These are phyloP conservation scores for Bellardia bayeri DNA, from an alignment of 2,888 invertebrate genomes.

Conservation along the genomic window DNA sequence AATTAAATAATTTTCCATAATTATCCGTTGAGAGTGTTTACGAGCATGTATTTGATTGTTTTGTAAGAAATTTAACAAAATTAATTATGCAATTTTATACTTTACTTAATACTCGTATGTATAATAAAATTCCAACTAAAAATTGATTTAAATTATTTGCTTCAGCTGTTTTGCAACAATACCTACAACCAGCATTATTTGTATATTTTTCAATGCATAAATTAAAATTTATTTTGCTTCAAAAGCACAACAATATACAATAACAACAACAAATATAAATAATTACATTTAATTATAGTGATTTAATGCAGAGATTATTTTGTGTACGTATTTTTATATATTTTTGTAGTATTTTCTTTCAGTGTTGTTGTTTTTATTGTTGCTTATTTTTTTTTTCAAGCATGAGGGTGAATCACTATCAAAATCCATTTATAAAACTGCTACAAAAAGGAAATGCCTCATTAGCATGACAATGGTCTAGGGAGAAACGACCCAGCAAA, in stretches of 20 bases:
- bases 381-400: conserved; percentile 10
- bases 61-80: conserved; percentile 51
- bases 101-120: not conserved
- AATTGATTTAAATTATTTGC: conserved; percentile 70
- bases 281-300: conserved; percentile 75
- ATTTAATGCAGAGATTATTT: conserved; percentile 71
- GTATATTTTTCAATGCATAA: conserved; percentile 54
- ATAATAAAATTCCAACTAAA: conserved; percentile 42
- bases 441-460: conserved; percentile 70
- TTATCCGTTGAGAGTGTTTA: not conserved
- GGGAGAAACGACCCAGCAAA: conserved; percentile 5
- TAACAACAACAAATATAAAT: conserved; percentile 59
- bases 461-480: conserved; percentile 73
- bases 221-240: conserved; percentile 51
- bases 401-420: conserved; percentile 68
- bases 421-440: conserved; percentile 49
- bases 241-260: conserved; percentile 33
- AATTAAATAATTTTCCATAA: conserved; percentile 12
- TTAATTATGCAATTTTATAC: conserved; percentile 53
- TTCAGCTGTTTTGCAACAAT: conserved; percentile 55
- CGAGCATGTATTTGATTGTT: not conserved
- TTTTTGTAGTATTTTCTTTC: conserved; percentile 27
- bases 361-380: not conserved
- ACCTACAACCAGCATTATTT: not conserved
- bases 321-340: conserved; percentile 14